phyloP scores from a whole-genome alignment of 1,140 invertebrate genomes.

The Heliconius melpomene region DNA sequence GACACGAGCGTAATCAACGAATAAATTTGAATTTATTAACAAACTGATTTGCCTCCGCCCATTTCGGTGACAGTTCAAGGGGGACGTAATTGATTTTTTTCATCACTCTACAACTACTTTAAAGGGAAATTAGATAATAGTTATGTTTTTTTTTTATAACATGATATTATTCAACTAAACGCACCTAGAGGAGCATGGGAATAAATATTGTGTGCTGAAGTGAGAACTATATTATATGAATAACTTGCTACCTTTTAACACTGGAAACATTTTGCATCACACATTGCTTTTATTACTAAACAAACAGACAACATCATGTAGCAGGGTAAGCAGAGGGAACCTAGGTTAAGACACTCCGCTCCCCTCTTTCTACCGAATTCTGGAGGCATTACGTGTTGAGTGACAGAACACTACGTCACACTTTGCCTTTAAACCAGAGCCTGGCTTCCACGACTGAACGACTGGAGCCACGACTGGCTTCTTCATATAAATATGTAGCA shows the following conservation, averaged over 20 bases:
- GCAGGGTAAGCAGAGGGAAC: too few relatives aligned
- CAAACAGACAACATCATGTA: too few relatives aligned
- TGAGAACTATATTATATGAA: background rate
- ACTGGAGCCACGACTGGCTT: too few relatives aligned
- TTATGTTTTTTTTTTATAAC: background rate
- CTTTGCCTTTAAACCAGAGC: too few relatives aligned
- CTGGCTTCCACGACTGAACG: too few relatives aligned
- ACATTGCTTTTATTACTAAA: too few relatives aligned
- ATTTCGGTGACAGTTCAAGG: conserved; percentile 67
- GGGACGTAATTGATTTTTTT: conserved; percentile 74
- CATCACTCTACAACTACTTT: conserved; percentile 50
- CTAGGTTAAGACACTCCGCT: too few relatives aligned
- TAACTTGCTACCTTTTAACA: background rate
- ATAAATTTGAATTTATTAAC: conserved; percentile 81
- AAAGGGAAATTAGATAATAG: conserved; percentile 24
- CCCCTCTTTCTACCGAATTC: too few relatives aligned
- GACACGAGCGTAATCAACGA: conserved; percentile 70
- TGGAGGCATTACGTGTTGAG: too few relatives aligned
- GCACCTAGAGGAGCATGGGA: background rate
- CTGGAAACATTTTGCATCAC: too few relatives aligned
- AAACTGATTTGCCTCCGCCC: conserved; percentile 70
- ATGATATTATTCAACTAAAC: background rate
- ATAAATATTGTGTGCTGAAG: background rate
- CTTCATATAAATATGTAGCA: background rate
- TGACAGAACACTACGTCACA: too few relatives aligned